Base-by-base conservation (phyloP, 2,113 vertebrate species). In the Phoenicopterus ruber region DNA sequence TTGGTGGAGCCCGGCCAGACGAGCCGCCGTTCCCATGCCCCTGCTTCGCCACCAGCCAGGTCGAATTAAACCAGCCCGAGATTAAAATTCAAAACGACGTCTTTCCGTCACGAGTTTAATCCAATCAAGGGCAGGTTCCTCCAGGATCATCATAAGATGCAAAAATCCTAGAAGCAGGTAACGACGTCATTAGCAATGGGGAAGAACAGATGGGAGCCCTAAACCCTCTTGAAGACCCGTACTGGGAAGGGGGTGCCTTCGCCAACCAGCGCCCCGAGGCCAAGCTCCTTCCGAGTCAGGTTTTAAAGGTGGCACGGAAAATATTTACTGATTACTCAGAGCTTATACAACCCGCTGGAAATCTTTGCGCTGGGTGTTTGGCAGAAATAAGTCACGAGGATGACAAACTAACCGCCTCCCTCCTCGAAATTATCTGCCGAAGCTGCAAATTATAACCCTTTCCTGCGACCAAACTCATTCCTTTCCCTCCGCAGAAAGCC, bases 251-350 rank as follows among this genome's bases (percentile, higher is more conserved):
- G 11, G 29, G 52, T 26, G n/a, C 10, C 10, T 58, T 80, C 1
- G 2, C 42, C 63, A 57, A 32, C 6, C 61, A 17, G 69, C 52
- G 59, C 40, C 58, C 46, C 0, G 0, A 83, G 80, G 49, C 31
- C 50, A 2, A 1, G 50, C 54, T 87, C 88, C 36, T n/a, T 76
- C 77, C 69, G 42, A 82, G 46, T 50, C 54, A 61, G 47, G 54
- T 59, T 93, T 70, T 22, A 18, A 74, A 88, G 71, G 93, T 63
- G 89, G 46, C 38, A 84, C 12, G 17, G 74, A 90, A 94, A 93
- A 86, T 80, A 94, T 78, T 88, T 94, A 61, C 71, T 42, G 67
- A 46, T 92, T 88, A 86, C 69, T 94, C 86, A 90, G 71, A 69
- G 79, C 69, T 97, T 95, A 76, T 26, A 90, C 42, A 97, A 95